phyloP scores from a whole-genome alignment of 35 echinoderm and acorn worm species.

The Heliocidaris tuberculata region DNA sequence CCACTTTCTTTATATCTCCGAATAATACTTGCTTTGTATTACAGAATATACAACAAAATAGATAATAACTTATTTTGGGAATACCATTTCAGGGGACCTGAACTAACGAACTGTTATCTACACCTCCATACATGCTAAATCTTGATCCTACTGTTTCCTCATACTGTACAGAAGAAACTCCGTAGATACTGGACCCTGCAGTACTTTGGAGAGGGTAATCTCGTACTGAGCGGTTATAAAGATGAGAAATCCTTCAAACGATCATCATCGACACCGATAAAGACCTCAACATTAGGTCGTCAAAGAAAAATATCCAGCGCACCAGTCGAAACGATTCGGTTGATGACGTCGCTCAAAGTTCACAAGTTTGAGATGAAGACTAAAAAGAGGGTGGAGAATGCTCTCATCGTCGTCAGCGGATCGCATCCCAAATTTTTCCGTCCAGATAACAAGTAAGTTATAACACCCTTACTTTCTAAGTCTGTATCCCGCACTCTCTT shows the following conservation, averaged over 20 bases:
- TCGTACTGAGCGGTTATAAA: conserved; percentile 19
- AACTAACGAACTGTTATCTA: no score
- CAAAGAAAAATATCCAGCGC: background rate
- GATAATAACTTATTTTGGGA: no score
- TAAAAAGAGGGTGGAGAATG: conserved; percentile 12
- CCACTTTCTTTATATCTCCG: no score
- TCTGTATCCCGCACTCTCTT: background rate
- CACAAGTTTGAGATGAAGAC: conserved; percentile 39
- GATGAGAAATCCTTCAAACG: conserved; percentile 21
- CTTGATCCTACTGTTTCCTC: background rate
- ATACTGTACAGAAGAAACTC: conserved; percentile 11
- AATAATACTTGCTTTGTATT: no score
- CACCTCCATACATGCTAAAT: no score
- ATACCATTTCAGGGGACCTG: no score
- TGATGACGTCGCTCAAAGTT: conserved; percentile 13
- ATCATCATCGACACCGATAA: background rate
- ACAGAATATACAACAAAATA: no score
- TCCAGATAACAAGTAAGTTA: conserved; percentile 42
- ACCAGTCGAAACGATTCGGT: background rate
- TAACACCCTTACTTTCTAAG: background rate
- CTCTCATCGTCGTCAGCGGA: conserved; percentile 25
- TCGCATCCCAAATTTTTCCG: conserved; percentile 43
- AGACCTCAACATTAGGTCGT: conserved; percentile 15
- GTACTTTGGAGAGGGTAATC: conserved; percentile 6
- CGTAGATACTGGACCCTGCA: background rate